Percentiles rank a stretch among this genome's conserved stretches.
These are phyloP conservation scores for Florisuga fusca DNA, from an alignment of 2,797 vertebrate genomes.

Conservation along the genomic window DNA sequence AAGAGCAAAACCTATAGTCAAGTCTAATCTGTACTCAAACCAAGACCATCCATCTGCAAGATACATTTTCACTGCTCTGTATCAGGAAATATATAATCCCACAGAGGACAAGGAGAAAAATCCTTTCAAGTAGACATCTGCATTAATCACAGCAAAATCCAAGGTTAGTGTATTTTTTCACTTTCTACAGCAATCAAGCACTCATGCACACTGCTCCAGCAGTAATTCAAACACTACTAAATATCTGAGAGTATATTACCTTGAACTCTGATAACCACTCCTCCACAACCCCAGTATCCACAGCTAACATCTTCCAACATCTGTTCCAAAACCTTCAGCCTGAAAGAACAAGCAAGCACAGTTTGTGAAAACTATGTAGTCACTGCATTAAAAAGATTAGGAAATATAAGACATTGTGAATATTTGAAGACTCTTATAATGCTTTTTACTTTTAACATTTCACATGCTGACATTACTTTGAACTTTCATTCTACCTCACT, in stretches of 20 bases:
- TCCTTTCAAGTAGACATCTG: background rate
- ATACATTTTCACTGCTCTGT: background rate
- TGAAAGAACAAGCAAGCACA: constrained; percentile 69
- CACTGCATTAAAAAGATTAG: background rate
- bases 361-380: constrained; percentile 1
- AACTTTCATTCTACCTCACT: constrained; percentile 57
- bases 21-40: background rate
- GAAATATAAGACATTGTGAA: background rate
- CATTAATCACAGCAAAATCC: background rate
- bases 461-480: constrained; percentile 1
- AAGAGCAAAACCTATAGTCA: background rate
- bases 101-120: background rate
- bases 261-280: constrained; percentile 99
- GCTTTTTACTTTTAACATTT: constrained; percentile 24
- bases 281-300: constrained; percentile 96
- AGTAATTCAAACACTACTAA: background rate
- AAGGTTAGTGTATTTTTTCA: background rate
- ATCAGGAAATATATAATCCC: background rate
- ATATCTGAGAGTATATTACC: constrained; percentile 77
- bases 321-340: constrained; percentile 82
- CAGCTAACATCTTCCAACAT: constrained; percentile 97
- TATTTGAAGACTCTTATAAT: background rate
- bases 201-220: background rate
- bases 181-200: background rate
- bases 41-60: background rate